Base-by-base conservation (phyloP, 2,888 invertebrate species). In the Lasioglossum oenotherae region DNA sequence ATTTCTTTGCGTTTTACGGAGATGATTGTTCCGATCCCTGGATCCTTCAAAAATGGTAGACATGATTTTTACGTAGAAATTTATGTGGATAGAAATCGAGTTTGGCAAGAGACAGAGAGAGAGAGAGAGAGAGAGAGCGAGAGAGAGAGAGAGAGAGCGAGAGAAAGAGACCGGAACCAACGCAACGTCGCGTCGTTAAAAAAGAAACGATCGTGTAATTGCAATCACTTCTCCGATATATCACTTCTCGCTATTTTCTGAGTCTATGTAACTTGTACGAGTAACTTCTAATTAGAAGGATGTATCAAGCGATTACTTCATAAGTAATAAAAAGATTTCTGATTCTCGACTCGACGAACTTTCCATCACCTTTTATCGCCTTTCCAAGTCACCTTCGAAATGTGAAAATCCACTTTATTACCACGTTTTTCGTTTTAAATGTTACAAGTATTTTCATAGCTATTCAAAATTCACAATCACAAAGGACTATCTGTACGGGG, bases 301-400 rank as follows among this genome's bases (percentile, higher is more conserved):
- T 85, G 84, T 85, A 85, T 79, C 78, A 82, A 67, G 78, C 83
- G 78, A 83, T 85, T 85, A 85, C 83, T 85, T 85, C 79, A 82
- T 85, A 85, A 85, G 84, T 83, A 85, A 85, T 85, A 85, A 85
- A 85, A 85, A 75, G 78, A 82, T 85, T 85, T 82, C 82, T 83
- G 84, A 85, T 82, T 83, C 83, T 72, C 84, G 78, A 85, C 44
- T 8, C 4, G 69, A 23, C 10, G 23, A 12, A n/a, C 23, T 41
- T 69, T 69, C 23, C 2, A 38, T 23, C 31, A 64, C 31, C 31
- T 0, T 69, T 69, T 1, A 3, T n/a, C 69, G 23, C n/a, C 41
- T 41, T 23, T 10, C 69, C 41, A 35, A 23, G 19, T 23, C 67
- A 3, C 8, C 1, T 35, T 16, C 23, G 19, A 19, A 49, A 49